phyloP scores from a whole-genome alignment of 1,140 invertebrate genomes.

The Drosophila ananassae region DNA sequence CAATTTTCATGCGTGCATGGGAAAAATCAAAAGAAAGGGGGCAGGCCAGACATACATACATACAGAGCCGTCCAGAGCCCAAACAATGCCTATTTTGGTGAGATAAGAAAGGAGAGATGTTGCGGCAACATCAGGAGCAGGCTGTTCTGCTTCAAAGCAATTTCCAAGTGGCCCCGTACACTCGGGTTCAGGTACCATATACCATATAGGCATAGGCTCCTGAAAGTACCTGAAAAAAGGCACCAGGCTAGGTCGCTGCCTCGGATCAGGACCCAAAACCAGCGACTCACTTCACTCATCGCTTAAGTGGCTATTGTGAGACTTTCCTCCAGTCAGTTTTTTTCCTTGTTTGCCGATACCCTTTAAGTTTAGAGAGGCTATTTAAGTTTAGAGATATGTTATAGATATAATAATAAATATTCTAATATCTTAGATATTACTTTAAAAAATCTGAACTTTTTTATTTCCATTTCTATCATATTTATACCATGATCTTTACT shows the following conservation, averaged over 20 bases:
- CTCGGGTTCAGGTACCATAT: slow-evolving; percentile 20
- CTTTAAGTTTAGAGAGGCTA: background rate
- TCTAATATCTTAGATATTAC: too few species aligned
- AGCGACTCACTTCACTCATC: slow-evolving; percentile 55
- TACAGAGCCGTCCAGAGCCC: slow-evolving; percentile 10
- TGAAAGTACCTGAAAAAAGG: slow-evolving; percentile 5
- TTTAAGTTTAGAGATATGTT: background rate
- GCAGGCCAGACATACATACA: slow-evolving; percentile 12
- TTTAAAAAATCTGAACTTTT: too few species aligned
- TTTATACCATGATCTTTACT: background rate
- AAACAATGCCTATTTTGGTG: slow-evolving; percentile 72
- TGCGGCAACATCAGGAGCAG: slow-evolving; percentile 37
- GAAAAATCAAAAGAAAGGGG: slow-evolving; percentile 67
- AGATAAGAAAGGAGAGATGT: slow-evolving; percentile 68
- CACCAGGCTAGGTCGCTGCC: slow-evolving; percentile 5
- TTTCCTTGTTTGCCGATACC: slow-evolving; percentile 25
- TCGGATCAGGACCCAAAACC: slow-evolving; percentile 30
- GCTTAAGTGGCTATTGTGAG: slow-evolving; percentile 64
- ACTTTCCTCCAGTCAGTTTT: slow-evolving; percentile 13
- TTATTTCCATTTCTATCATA: too few species aligned
- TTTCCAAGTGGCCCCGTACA: slow-evolving; percentile 64
- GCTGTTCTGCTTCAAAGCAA: slow-evolving; percentile 50
- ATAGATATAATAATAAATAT: too few species aligned
- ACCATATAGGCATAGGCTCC: slow-evolving; percentile 2
- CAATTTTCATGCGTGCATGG: slow-evolving; percentile 79